These are phyloP conservation scores for Stichopus horrens DNA, from an alignment of 53 echinoderm and acorn worm genomes.

Conservation along the genomic window DNA sequence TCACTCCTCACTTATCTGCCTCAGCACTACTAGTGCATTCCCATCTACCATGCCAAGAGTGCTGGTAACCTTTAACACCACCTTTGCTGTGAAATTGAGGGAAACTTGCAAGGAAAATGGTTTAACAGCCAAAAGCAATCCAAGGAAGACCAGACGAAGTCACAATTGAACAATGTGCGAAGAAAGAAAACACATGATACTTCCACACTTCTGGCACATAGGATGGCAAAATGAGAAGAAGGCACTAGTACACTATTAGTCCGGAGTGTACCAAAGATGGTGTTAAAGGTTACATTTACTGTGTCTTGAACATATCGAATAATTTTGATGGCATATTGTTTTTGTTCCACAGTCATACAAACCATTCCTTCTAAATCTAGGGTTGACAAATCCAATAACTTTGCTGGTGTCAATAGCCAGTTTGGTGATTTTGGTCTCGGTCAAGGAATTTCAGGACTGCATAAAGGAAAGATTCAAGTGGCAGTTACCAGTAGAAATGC, in stretches of 20 bases:
- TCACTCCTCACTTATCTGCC: no score
- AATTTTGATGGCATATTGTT: not conserved
- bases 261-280: no score
- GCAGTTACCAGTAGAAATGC: slow-evolving; percentile 78
- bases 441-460: slow-evolving; percentile 85
- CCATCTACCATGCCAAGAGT: no score
- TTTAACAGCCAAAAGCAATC: not conserved
- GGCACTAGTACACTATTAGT: no score
- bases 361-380: slow-evolving; percentile 65
- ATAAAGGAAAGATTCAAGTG: slow-evolving; percentile 78
- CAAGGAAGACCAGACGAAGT: not conserved
- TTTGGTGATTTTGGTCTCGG: slow-evolving; percentile 55
- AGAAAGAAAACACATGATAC: no score
- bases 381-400: slow-evolving; percentile 60
- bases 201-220: no score
- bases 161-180: no score
- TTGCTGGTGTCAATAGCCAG: slow-evolving; percentile 56
- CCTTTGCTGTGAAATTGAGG: not conserved
- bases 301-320: not conserved
- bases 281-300: no score
- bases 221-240: no score
- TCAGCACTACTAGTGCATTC: no score
- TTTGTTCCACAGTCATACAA: slow-evolving; percentile 60
- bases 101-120: not conserved
- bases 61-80: no score